A percentile compares a stretch with the other conserved stretches of the same genome.
Evolutionary conservation across 2,888 invertebrate species (phyloP).

Genomic region (Eupithecia tripunctaria): DNA sequence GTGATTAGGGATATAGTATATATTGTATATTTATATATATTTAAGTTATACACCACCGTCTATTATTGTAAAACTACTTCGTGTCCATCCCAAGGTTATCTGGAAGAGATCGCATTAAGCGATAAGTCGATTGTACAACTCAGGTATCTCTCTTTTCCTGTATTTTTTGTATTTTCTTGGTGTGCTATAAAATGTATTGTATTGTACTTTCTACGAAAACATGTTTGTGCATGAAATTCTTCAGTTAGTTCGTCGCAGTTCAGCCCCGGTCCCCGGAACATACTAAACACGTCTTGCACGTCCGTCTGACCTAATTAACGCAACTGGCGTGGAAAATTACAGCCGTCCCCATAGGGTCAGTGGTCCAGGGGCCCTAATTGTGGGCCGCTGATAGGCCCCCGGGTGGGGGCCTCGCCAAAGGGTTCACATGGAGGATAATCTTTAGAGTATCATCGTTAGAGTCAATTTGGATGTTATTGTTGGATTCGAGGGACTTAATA

Average conservation of each 20-base stretch:
- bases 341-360: slow-evolving; percentile 14
- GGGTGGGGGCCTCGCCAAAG: not conserved
- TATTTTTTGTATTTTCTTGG: too few relatives aligned
- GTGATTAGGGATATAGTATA: too few relatives aligned
- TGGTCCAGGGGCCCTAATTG: slow-evolving; percentile 9
- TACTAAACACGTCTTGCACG: slow-evolving; percentile 22
- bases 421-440: not conserved
- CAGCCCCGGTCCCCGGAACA: slow-evolving; percentile 14
- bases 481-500: not conserved
- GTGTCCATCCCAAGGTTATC: too few relatives aligned
- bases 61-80: too few relatives aligned
- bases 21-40: too few relatives aligned
- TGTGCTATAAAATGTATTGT: too few relatives aligned
- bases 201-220: not conserved
- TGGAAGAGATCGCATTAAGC: too few relatives aligned
- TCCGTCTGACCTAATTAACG: slow-evolving; percentile 34
- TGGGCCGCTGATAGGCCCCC: not conserved
- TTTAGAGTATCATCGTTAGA: not conserved
- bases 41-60: too few relatives aligned
- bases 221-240: not conserved
- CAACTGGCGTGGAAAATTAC: slow-evolving; percentile 36
- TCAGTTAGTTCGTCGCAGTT: not conserved
- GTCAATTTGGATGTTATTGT: not conserved
- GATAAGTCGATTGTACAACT: too few relatives aligned
- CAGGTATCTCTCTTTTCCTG: too few relatives aligned